Evolutionary conservation across 1,140 invertebrate species (phyloP), one percentile per base, ranked within the genome.

Genomic region (Notospermus geniculatus): DNA sequence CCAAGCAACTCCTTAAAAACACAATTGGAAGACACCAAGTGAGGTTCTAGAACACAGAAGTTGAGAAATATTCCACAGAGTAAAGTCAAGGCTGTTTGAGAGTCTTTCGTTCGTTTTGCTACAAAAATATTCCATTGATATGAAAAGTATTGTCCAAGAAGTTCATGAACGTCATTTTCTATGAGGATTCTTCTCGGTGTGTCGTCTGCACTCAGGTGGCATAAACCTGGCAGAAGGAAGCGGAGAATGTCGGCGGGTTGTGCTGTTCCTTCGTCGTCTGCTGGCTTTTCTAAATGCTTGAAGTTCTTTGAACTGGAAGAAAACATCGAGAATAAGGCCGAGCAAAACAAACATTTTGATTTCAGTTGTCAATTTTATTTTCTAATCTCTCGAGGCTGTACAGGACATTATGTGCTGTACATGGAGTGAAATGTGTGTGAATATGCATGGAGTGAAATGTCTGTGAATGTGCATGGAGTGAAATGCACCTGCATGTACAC

Each of bases 61-160:
- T 96, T 96, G 90, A 96, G 92, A 45, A 96, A 88, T 50, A 94
- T 88, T 70, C 94, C 94, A 78, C 92, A 94, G 1, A 92, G 86
- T 58, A 91, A 91, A 23, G 91, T 88, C 83, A 95, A 90, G 0
- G 91, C 90, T 7, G 86, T 83, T 57, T 71, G 52, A 27, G 59
- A 67, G n/a, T 50, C 25, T 50, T 23, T 27, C n/a, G 46, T 23
- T 27, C n/a, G 46, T 23, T 50, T 50, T 50, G n/a, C 4, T n/a
- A n/a, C 9, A 27, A 50, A 50, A 19, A n/a, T 5, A 19, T 50
- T 88, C 88, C 91, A 93, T 73, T 93, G 91, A 77, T 90, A 90
- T 56, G 87, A 86, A 63, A 93, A 81, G 64, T 89, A 87, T 76
- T 92, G 89, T 74, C 87, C 87, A 1, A 95, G 77, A 17, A 91